Base-by-base conservation (phyloP, 64 coral and sea anemone species). In the Dendrophyllia cribrosa region DNA sequence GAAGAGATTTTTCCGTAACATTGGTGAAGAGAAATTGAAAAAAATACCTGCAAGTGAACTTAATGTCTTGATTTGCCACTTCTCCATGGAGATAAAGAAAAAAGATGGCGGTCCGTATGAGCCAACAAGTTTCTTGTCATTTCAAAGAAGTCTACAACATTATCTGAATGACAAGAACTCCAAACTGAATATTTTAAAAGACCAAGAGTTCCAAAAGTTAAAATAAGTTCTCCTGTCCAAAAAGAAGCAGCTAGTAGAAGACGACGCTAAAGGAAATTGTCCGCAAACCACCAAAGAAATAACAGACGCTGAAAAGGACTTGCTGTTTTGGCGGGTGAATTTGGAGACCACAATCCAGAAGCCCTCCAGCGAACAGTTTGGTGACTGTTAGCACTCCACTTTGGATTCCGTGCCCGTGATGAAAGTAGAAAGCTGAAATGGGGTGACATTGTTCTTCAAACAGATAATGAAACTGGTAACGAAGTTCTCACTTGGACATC, bases 61-160 rank as follows among this genome's bases (percentile, higher is more conserved):
- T 6, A 91, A 91, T 25, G 9, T 77, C 65, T 74, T 63, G 4
- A 61, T 95, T 46, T 88, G 89, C 43, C 60, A 45, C 4, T 95
- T 95, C 51, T 79, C 91, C 51, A 90, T 95, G 80, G 61, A 85
- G 11, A 70, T 88, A 55, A 74, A 87, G 51, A 91, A 95, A 67
- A 86, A 91, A 88, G 85, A 95, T 81, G 93, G 75, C 51, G 55
- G 78, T 17, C 50, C 45, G 9, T 91, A 95, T 43, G 93, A 91
- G 88, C 88, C 82, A 43, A 6, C n/a, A 6, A 86, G 79, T 14
- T 69, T 86, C 25, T 69, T 55, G 5, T 86, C 61, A 5, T 95
- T 91, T 65, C 79, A 95, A 15, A 20, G 81, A 9, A 95, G 94
- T 87, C 21, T 95, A 4, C 89, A 91, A 53, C 14, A 88, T 43